Evolutionary conservation across 2,113 vertebrate species (phyloP).

Genomic region (Heliornis fulica): DNA sequence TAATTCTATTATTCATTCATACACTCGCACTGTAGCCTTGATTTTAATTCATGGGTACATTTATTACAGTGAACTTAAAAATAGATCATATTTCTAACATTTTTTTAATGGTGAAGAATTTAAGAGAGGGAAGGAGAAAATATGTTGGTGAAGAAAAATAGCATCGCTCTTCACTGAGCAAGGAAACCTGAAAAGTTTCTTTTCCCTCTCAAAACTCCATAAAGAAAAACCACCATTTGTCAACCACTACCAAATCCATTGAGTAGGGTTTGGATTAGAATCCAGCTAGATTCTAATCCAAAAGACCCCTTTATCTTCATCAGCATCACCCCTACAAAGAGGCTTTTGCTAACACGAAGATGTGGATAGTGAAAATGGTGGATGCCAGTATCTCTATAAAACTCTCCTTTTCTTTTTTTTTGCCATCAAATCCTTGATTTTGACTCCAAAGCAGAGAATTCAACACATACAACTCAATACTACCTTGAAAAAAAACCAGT

Average conservation of each 20-base stretch:
- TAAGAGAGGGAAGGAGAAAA: background rate
- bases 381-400: background rate
- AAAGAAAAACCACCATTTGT: background rate
- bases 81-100: background rate
- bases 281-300: background rate
- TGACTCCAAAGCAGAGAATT: slow-evolving; percentile 1
- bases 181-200: background rate
- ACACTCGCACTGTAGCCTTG: background rate
- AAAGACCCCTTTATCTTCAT: background rate
- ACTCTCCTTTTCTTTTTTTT: background rate
- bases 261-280: background rate
- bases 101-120: background rate
- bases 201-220: background rate
- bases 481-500: background rate
- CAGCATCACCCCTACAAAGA: background rate
- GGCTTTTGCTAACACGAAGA: background rate
- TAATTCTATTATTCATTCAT: background rate
- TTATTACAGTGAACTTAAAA: background rate
- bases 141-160: background rate
- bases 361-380: background rate
- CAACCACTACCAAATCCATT: background rate
- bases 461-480: background rate
- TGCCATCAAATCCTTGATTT: background rate
- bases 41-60: background rate
- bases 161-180: background rate